A percentile compares a stretch with the other conserved stretches of the same genome.
phyloP scores from a whole-genome alignment of 2,797 vertebrate species.

The Cirrhinus mrigala region DNA sequence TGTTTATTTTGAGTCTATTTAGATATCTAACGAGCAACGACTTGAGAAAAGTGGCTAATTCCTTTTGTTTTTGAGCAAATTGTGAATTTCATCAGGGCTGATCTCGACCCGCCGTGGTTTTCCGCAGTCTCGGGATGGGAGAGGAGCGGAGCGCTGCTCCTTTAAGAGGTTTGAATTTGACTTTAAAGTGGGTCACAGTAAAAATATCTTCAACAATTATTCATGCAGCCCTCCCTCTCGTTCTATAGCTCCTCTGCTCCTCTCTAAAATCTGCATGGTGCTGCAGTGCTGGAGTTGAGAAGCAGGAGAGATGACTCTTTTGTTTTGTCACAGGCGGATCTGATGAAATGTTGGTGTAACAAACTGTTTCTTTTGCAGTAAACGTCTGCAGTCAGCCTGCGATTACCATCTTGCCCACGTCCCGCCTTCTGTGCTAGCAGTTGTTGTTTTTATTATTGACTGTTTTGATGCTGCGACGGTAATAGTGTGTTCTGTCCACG shows the following conservation, averaged over 20 bases:
- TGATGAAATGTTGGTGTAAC: constrained; percentile 73
- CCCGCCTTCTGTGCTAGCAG: constrained; percentile 21
- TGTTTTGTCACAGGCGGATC: constrained; percentile 63
- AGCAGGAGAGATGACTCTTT: constrained; percentile 66
- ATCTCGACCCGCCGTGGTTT: constrained; percentile 9
- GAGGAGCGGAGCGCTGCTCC: constrained; percentile 66
- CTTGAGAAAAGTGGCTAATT: not conserved
- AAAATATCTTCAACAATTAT: constrained; percentile 87
- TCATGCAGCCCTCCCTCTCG: constrained; percentile 79
- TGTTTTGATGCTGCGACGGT: constrained; percentile 15
- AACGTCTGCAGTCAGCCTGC: constrained; percentile 30
- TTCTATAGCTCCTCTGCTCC: constrained; percentile 42
- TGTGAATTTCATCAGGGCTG: constrained; percentile 26
- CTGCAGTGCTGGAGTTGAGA: constrained; percentile 70
- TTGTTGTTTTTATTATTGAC: constrained; percentile 35
- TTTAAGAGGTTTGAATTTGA: constrained; percentile 78
- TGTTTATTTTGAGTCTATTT: not conserved
- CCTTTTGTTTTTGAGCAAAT: not conserved
- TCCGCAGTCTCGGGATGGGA: constrained; percentile 13
- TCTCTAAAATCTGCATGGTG: constrained; percentile 75
- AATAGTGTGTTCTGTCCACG: constrained; percentile 5
- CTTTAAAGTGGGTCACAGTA: constrained; percentile 85
- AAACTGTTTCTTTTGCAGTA: constrained; percentile 49
- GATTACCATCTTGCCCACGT: constrained; percentile 36
- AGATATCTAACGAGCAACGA: not conserved